Base-by-base conservation (phyloP, 2,888 invertebrate genomes). In the Nephrocerus scutellatus region DNA sequence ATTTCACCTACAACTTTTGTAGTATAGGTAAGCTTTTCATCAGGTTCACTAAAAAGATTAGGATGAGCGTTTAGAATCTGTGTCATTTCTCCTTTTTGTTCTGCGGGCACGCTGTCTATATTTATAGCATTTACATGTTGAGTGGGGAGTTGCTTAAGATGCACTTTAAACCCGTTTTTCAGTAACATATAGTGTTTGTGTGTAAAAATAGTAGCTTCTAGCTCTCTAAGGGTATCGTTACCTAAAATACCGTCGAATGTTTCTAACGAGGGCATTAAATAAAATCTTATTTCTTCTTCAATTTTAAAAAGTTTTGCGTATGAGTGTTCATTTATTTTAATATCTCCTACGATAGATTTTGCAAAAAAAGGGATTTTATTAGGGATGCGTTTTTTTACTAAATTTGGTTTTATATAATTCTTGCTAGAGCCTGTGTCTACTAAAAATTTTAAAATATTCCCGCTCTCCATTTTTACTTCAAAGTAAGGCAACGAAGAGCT, bases 401-500 rank as follows among this genome's bases (percentile, higher is more conserved):
- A 21, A 2, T 33, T n/a, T n/a, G 30, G 30, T 20, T 37, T 32
- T 3, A 37, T 20, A 22, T 41, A n/a, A n/a, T n/a, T n/a, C n/a
- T n/a, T n/a, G n/a, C n/a, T n/a, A n/a, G n/a, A n/a, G n/a, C n/a
- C n/a, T 28, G 16, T 18, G 36, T 40, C 21, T 40, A 21, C 21
- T n/a, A 15, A 16, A 41, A 36, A 30, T 34, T 35, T 40, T 24
- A 40, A 25, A 14, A 22, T 28, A 12, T 28, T 18, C 8, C 24
- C 23, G 30, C 36, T 36, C 30, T 41, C 41, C 29, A 19, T 32
- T 24, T 13, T 30, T 14, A 36, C 36, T 25, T 41, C 41, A 15
- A 36, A 31, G 9, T 41, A 41, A 12, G 36, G 41, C 9, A 40
- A 30, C 30, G 30, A 40, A 34, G 35, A 40, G 34, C 35, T 40